Percentiles rank a stretch among this genome's conserved stretches.
phyloP scores from a whole-genome alignment of 2,888 invertebrate genomes.

The Apamea epomidion region DNA sequence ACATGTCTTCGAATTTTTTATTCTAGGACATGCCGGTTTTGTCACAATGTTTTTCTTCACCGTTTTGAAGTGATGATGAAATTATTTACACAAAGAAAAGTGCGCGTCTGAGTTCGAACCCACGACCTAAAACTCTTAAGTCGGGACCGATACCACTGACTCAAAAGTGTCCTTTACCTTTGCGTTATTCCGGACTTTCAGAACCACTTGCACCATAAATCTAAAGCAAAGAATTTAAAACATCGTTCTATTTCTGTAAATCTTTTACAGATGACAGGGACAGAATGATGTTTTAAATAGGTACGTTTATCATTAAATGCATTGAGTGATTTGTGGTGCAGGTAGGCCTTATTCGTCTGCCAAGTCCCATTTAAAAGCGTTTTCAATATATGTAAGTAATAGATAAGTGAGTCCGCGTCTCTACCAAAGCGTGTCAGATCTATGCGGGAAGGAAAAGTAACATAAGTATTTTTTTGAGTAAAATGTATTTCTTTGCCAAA shows the following conservation, averaged over 20 bases:
- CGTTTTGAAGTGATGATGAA: no score
- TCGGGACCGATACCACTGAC: no score
- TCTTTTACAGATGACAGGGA: background rate
- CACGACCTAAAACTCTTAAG: no score
- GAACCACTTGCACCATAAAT: background rate
- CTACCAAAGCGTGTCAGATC: background rate
- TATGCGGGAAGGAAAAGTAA: background rate
- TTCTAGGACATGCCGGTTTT: background rate
- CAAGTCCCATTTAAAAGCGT: background rate
- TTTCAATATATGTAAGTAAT: background rate
- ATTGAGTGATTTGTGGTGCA: background rate
- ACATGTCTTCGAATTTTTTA: background rate
- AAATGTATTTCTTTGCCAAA: background rate
- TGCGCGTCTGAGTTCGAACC: no score
- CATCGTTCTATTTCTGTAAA: background rate
- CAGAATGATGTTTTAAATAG: background rate
- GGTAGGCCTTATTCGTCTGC: no score
- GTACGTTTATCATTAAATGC: background rate
- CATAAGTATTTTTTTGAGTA: background rate
- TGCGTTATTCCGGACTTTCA: background rate
- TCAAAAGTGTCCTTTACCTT: no score
- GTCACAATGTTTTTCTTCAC: no score
- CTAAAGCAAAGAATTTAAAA: background rate
- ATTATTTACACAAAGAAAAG: no score
- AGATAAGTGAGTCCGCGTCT: background rate